phyloP scores from a whole-genome alignment of 2,113 vertebrate genomes.

The Mastomys natalensis region DNA sequence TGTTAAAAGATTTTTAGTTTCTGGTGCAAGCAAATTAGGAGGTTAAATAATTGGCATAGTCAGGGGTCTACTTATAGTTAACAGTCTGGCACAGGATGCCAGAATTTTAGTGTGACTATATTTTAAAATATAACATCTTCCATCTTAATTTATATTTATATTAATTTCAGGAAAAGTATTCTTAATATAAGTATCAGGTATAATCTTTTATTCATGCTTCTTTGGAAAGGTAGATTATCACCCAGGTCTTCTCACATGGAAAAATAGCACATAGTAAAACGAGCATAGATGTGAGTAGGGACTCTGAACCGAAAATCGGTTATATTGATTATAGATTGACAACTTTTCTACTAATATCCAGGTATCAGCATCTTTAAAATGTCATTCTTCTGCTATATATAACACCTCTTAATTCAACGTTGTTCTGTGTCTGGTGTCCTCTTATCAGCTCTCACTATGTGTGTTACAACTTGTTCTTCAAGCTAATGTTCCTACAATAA shows the following conservation, averaged over 20 bases:
- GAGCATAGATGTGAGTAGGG: not conserved
- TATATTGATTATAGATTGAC: not conserved
- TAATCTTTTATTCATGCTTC: not conserved
- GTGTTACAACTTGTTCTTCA: constrained; percentile 9
- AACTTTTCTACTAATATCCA: not conserved
- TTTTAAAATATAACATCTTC: not conserved
- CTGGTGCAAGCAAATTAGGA: not conserved
- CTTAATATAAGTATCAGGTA: not conserved
- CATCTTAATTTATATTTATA: not conserved
- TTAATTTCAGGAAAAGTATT: not conserved
- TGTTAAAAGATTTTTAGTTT: not conserved
- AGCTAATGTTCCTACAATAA: not conserved
- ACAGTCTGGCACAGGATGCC: not conserved
- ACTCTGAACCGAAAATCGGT: not conserved
- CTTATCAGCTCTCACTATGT: not conserved
- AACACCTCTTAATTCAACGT: not conserved
- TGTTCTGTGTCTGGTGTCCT: not conserved
- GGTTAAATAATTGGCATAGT: not conserved
- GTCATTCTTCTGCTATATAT: not conserved
- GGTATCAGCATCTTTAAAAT: not conserved
- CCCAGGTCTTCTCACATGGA: not conserved
- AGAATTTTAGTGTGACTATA: not conserved
- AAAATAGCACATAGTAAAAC: not conserved
- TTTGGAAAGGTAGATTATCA: constrained; percentile 29
- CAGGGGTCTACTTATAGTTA: not conserved